Evolutionary conservation across 2,888 invertebrate species (phyloP).

Genomic region (Agriopis marginaria): DNA sequence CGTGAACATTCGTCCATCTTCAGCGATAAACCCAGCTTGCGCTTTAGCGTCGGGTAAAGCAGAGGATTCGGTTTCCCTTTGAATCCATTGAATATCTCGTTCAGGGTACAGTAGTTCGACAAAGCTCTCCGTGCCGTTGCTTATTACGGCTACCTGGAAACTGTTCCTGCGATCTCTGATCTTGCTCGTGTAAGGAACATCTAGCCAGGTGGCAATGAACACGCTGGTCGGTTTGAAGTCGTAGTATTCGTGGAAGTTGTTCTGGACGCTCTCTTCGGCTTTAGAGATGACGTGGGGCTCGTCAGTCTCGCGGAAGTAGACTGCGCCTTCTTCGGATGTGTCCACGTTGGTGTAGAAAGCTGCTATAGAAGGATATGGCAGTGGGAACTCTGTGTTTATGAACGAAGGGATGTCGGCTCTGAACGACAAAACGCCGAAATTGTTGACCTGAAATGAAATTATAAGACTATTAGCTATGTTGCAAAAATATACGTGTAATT

Average conservation of each 20-base stretch:
- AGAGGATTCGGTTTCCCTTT: slow-evolving; percentile 91
- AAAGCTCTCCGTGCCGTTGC: slow-evolving; percentile 93
- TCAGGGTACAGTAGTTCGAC: slow-evolving; percentile 95
- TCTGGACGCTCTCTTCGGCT: slow-evolving; percentile 90
- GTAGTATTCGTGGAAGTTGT: slow-evolving; percentile 89
- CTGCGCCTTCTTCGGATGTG: slow-evolving; percentile 89
- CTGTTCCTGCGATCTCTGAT: slow-evolving; percentile 93
- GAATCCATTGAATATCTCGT: slow-evolving; percentile 96
- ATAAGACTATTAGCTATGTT: no score
- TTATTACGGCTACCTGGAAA: slow-evolving; percentile 90
- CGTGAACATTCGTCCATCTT: slow-evolving; percentile 91
- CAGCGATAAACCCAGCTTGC: slow-evolving; percentile 96
- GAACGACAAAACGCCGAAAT: slow-evolving; percentile 96
- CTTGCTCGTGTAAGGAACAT: slow-evolving; percentile 92
- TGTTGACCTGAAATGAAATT: slow-evolving; percentile 91
- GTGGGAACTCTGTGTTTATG: slow-evolving; percentile 94
- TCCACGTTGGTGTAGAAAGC: slow-evolving; percentile 97
- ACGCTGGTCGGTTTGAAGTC: slow-evolving; percentile 92
- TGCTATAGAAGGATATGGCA: slow-evolving; percentile 95
- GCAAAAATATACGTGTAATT: no score
- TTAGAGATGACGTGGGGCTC: slow-evolving; percentile 87
- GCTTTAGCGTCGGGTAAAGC: slow-evolving; percentile 95
- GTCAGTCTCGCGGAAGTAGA: slow-evolving; percentile 91
- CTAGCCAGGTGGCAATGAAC: slow-evolving; percentile 96
- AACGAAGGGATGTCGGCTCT: slow-evolving; percentile 95